Evolutionary conservation across 2,113 vertebrate species (phyloP), one percentile per base, ranked within the genome.

Genomic region (Talpa occidentalis): DNA sequence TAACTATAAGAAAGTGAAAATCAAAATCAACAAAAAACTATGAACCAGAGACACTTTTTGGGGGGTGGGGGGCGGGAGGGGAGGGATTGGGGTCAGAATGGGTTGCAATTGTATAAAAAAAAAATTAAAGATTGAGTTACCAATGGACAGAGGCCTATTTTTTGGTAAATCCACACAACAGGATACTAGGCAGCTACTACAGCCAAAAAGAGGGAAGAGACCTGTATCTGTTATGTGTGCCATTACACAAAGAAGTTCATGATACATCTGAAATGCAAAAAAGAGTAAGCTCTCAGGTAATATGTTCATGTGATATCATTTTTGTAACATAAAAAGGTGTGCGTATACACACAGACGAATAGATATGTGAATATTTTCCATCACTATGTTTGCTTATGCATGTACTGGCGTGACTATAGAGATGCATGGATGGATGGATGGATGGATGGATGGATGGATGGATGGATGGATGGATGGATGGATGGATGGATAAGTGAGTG

Each of bases 221-320:
- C 15, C 54, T 2, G 32, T n/a, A n/a, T n/a, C n/a, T n/a, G n/a
- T n/a, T n/a, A n/a, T 14, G 21, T 9, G 2, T 10, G 10, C 0
- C 54, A 56, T 47, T 47, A 64, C 49, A 7, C 4, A 88, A 64
- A 56, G 74, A 66, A 67, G 19, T 22, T 70, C 11, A 83, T 32
- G 19, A n/a, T 40, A 10, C 16, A 5, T 1, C 69, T 21, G 59
- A 70, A 79, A 12, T 30, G 6, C 16, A n/a, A 84, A 40, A 52
- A 66, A 67, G 54, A 22, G 24, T 10, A 47, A 72, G 35, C 64
- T 54, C 52, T 32, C 10, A 82, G 19, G 32, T 3, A 44, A 15
- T 69, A 70, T 30, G 6, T 52, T 17, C 16, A 17, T 54, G 2
- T 52, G 62, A 67, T 72, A 22, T 44, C 69, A 83, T 47, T 73